Evolutionary conservation across 2,797 vertebrate species (phyloP).

Genomic region (Champsocephalus gunnari): DNA sequence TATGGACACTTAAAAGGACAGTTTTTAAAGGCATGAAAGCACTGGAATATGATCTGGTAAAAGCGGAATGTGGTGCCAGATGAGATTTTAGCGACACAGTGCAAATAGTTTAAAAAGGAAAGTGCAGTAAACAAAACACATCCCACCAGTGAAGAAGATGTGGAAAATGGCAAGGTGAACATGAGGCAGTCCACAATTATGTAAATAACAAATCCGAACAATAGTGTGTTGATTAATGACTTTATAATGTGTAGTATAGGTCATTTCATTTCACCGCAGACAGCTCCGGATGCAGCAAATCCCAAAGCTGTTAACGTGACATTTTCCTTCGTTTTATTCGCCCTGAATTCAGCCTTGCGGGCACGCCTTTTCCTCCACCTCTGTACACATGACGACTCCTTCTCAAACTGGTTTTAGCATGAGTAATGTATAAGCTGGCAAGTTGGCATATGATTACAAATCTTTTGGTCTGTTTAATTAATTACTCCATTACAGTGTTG

Average conservation of each 20-base stretch:
- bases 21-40: too few relatives aligned
- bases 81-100: not conserved
- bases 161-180: slow-evolving; percentile 1
- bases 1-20: too few relatives aligned
- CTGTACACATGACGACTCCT: not conserved
- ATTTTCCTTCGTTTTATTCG: not conserved
- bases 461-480: slow-evolving; percentile 8
- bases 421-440: slow-evolving; percentile 5
- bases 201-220: slow-evolving; percentile 16
- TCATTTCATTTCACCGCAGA: slow-evolving; percentile 5
- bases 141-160: not conserved
- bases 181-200: not conserved
- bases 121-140: not conserved
- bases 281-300: not conserved
- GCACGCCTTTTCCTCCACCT: not conserved
- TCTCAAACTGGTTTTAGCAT: not conserved
- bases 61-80: too few relatives aligned
- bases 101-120: not conserved
- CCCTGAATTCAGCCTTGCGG: not conserved
- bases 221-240: slow-evolving; percentile 14
- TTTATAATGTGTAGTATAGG: slow-evolving; percentile 9
- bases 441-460: slow-evolving; percentile 8
- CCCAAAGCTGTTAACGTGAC: not conserved
- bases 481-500: slow-evolving; percentile 8
- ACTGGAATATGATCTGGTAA: too few relatives aligned